These are phyloP conservation scores for Brenthis daphne DNA, from an alignment of 2,888 invertebrate species.

Conservation along the genomic window DNA sequence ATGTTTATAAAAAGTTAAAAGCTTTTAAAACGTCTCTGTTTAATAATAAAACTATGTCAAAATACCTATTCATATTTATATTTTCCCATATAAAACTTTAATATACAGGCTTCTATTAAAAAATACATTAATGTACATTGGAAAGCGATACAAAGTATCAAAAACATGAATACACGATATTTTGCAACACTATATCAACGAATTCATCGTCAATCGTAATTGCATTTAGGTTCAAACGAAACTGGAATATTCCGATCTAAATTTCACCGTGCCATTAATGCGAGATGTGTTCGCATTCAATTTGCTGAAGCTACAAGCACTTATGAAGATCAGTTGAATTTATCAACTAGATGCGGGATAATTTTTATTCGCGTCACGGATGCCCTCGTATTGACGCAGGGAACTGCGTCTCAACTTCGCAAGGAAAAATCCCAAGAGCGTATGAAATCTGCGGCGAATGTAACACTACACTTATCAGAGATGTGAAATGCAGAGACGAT, in stretches of 20 bases:
- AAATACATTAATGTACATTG: slow-evolving; percentile 9
- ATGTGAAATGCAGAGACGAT: slow-evolving; percentile 33
- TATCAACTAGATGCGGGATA: slow-evolving; percentile 33
- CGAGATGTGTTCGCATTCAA: slow-evolving; percentile 33
- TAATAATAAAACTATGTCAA: not conserved
- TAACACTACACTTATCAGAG: slow-evolving; percentile 53
- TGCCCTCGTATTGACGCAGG: slow-evolving; percentile 54
- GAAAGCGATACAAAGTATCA: slow-evolving; percentile 10
- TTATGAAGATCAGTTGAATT: slow-evolving; percentile 36
- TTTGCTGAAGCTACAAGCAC: slow-evolving; percentile 36
- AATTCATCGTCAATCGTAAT: slow-evolving; percentile 26
- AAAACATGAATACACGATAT: not conserved
- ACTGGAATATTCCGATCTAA: slow-evolving; percentile 29
- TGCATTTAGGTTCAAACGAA: slow-evolving; percentile 27
- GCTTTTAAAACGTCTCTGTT: not conserved
- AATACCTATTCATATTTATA: slow-evolving; percentile 5
- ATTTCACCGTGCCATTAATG: slow-evolving; percentile 28
- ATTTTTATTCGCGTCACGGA: slow-evolving; percentile 62
- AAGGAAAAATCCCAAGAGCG: slow-evolving; percentile 47
- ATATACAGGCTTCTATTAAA: not conserved
- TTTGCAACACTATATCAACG: slow-evolving; percentile 17
- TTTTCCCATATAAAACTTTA: not conserved
- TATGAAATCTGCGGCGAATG: slow-evolving; percentile 52
- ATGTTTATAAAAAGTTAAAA: not conserved
- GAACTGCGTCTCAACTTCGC: slow-evolving; percentile 58